Base-by-base conservation (phyloP, 1,140 invertebrate genomes). In the Papilio polyxenes region DNA sequence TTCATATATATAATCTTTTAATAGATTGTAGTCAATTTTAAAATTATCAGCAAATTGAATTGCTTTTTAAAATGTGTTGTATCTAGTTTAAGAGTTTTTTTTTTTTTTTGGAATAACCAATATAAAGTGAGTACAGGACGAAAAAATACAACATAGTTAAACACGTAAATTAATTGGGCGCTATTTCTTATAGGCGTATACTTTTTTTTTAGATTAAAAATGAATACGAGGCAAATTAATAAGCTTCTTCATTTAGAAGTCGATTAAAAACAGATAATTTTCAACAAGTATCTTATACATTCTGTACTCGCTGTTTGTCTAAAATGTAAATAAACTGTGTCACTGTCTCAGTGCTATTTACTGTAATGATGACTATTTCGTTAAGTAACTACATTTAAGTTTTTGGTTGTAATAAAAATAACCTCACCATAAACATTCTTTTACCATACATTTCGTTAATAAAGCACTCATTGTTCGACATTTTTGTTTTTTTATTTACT, bases 381-480 rank as follows among this genome's bases (percentile, higher is more conserved):
- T 88, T 86, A 88, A 84, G 81, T 85, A 83, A 51, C 80, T 87
- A 86, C 82, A 85, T 85, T 82, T 89, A 89, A 89, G 88, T 89
- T 92, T 31, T 83, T 90, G 91, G 89, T 93, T 94, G 92, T 92
- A 93, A 91, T 86, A 87, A 84, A 87, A 65, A 84, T 89, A 88
- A 93, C 90, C 89, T 92, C 91, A 92, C 89, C 89, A 91, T 91
- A 91, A 87, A 91, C 87, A 91, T 92, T 91, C 90, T 92, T 91
- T 92, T 92, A 91, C 88, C 89, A 90, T 90, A 91, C 91, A 92
- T 93, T 93, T 94, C 91, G 93, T 94, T 94, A 94, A 94, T 94
- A 94, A 94, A 94, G 92, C 92, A 94, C 92, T 94, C 90, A 94
- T 94, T 94, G 93, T 94, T 94, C 93, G 84, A 91, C 83, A 82